phyloP scores from a whole-genome alignment of 1,140 invertebrate species.

The Brachionus asplanchnoidis region DNA sequence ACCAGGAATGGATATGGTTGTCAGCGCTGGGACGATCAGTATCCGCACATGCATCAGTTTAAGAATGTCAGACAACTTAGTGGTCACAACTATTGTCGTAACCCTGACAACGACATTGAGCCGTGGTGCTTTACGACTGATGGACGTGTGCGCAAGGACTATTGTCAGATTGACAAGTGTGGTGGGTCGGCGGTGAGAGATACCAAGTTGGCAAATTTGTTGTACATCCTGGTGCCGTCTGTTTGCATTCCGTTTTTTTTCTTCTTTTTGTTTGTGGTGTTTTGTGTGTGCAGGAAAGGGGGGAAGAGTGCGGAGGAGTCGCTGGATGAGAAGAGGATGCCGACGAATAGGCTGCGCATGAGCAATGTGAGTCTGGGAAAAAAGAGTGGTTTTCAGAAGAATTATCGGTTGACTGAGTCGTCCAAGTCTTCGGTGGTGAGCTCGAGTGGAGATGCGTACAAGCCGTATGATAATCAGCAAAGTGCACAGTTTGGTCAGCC shows the following conservation, averaged over 20 bases:
- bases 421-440: constrained; percentile 30
- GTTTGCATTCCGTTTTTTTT: constrained; percentile 59
- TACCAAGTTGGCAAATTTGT: constrained; percentile 48
- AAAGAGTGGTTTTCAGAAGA: neutral
- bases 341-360: neutral
- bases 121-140: constrained; percentile 81
- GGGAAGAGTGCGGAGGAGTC: constrained; percentile 44
- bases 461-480: neutral
- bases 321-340: constrained; percentile 30
- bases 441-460: neutral
- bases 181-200: constrained; percentile 56
- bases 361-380: neutral
- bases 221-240: constrained; percentile 62
- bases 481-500: neutral
- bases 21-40: constrained; percentile 67
- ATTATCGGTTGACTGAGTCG: neutral
- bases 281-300: constrained; percentile 52
- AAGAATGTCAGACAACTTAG: constrained; percentile 75
- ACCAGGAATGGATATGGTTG: constrained; percentile 71
- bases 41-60: constrained; percentile 63
- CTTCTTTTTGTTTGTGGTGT: constrained; percentile 58
- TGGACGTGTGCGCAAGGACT: constrained; percentile 61
- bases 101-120: constrained; percentile 71
- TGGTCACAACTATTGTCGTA: constrained; percentile 84
- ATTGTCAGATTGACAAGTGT: constrained; percentile 79